Base-by-base conservation (phyloP, 2,113 vertebrate species). In the Perccottus glenii region DNA sequence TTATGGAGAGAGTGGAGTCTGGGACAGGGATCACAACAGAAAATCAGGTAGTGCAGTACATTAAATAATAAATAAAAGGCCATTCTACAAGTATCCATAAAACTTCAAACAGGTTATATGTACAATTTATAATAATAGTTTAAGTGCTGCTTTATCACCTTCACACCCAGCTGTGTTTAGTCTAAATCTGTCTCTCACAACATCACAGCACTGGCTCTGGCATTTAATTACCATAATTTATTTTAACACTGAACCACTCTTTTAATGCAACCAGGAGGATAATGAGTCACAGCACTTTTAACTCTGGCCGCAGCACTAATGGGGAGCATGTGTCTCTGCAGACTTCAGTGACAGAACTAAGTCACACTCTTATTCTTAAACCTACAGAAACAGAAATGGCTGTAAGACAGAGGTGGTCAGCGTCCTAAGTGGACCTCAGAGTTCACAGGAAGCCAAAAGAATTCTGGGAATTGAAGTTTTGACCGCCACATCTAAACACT, bases 391-490 rank as follows among this genome's bases (percentile, higher is more conserved):
- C 38, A 73, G 67, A 70, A 19, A 50, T 27, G 59, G 15, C 38
- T 36, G 27, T 43, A 46, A 60, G 67, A 33, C 49, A 46, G 59
- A 38, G 58, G 52, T 38, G 67, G 60, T 78, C 50, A 66, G n/a
- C 61, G 19, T 0, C 51, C 16, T 61, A 80, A 45, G 45, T 67
- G 45, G 62, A 57, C 60, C 65, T 27, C 19, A 64, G 33, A 51
- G 60, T 11, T 42, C 44, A 60, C 67, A 78, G 68, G 84, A 92
- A 89, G 76, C 85, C 82, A 84, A 75, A 84, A 61, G 82, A 87
- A 91, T 85, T 82, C 72, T 73, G 68, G 74, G 75, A 80, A 83
- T 74, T 67, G 72, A 86, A 71, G 86, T 89, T 85, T 61, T 67
- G 62, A 62, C 53, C 60, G 12, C 81, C 83, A 77, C 72, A 88